A percentile compares a stretch with the other conserved stretches of the same genome.
These are phyloP conservation scores for Agraylea sexmaculata DNA, from an alignment of 1,140 invertebrate species.

Conservation along the genomic window DNA sequence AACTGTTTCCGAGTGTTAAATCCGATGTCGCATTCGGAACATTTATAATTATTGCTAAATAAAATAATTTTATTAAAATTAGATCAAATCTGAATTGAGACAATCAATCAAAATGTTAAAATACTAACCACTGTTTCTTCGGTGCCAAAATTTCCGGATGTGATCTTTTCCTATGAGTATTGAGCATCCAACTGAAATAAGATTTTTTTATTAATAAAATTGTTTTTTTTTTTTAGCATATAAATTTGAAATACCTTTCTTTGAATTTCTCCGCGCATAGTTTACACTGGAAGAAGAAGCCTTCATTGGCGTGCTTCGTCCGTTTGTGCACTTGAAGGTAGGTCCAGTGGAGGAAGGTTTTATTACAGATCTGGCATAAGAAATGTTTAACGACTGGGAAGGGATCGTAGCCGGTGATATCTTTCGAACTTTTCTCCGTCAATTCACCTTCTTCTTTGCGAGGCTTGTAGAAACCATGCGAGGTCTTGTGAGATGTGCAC, in stretches of 20 bases:
- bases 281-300: slow-evolving; percentile 31
- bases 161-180: slow-evolving; percentile 25
- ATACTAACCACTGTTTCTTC: slow-evolving; percentile 29
- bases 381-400: slow-evolving; percentile 41
- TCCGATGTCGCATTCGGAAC: slow-evolving; percentile 18
- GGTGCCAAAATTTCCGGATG: slow-evolving; percentile 23
- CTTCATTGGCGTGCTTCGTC: slow-evolving; percentile 34
- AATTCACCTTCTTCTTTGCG: slow-evolving; percentile 15
- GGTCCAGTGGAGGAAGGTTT: slow-evolving; percentile 39
- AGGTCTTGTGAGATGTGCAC: slow-evolving; percentile 39
- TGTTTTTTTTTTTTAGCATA: neutral
- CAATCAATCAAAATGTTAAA: neutral
- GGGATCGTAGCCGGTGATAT: slow-evolving; percentile 31
- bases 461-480: slow-evolving; percentile 39
- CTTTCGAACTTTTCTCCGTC: slow-evolving; percentile 20
- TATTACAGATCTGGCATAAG: slow-evolving; percentile 37
- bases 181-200: slow-evolving; percentile 20
- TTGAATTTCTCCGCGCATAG: slow-evolving; percentile 34
- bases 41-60: slow-evolving; percentile 16
- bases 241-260: slow-evolving; percentile 26
- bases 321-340: slow-evolving; percentile 38
- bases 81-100: neutral
- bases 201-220: too few relatives aligned
- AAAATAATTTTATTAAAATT: neutral
- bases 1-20: slow-evolving; percentile 16